phyloP scores from a whole-genome alignment of 2,888 invertebrate species.

The Cactoblastis cactorum region DNA sequence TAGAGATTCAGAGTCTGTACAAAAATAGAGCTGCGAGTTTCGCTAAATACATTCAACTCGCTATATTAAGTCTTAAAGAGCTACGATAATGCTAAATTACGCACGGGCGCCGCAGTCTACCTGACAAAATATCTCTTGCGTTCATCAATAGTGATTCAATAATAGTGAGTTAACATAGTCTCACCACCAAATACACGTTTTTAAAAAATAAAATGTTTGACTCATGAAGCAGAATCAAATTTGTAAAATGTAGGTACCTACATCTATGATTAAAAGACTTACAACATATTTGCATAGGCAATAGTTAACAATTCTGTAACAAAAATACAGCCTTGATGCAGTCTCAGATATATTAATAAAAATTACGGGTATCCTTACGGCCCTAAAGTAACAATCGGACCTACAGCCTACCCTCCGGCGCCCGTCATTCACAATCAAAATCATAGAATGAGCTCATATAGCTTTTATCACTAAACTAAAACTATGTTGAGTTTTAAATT shows the following conservation, averaged over 20 bases:
- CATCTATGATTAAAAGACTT: not conserved
- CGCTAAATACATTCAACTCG: constrained; percentile 49
- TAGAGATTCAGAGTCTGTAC: constrained; percentile 55
- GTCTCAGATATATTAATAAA: too few species aligned
- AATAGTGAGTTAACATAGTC: too few species aligned
- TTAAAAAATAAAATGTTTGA: too few species aligned
- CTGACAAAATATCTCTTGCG: not conserved
- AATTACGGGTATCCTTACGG: not conserved
- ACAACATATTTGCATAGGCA: not conserved
- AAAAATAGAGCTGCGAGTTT: constrained; percentile 62
- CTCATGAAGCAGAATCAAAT: too few species aligned
- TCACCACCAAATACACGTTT: too few species aligned
- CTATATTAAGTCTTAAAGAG: constrained; percentile 50
- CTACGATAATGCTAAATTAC: constrained; percentile 35
- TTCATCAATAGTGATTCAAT: not conserved
- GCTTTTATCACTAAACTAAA: not conserved
- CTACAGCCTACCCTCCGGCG: not conserved
- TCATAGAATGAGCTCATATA: not conserved
- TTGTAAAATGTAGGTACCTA: too few species aligned
- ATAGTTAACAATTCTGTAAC: not conserved
- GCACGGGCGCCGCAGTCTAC: constrained; percentile 21
- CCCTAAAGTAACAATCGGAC: not conserved
- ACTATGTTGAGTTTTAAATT: not conserved
- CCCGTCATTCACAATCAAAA: not conserved
- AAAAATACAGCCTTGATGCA: not conserved